A percentile compares a stretch with the other conserved stretches of the same genome.
Evolutionary conservation across 2,797 vertebrate species (phyloP).

Genomic region (Meriones psammophilus): DNA sequence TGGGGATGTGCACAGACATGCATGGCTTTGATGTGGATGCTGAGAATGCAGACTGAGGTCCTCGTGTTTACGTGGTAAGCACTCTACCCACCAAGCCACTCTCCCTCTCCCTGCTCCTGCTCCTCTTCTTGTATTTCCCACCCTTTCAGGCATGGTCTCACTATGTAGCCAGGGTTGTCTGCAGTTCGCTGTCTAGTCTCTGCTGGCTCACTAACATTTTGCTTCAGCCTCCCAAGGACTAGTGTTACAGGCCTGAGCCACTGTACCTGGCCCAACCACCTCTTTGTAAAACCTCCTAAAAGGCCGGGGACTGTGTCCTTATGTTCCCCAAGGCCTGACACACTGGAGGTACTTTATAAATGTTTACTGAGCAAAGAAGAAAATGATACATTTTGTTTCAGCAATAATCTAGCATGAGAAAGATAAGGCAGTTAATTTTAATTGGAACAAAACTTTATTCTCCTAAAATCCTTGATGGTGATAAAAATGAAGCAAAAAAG

Average conservation of each 20-base stretch:
- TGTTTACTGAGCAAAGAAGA: background rate
- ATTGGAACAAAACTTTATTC: constrained; percentile 57
- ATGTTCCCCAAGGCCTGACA: background rate
- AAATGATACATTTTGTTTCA: constrained; percentile 30
- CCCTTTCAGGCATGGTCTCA: background rate
- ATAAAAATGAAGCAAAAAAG: constrained; percentile 55
- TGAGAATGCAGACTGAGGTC: background rate
- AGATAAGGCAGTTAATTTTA: background rate
- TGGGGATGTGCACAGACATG: background rate
- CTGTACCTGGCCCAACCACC: background rate
- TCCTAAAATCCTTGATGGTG: constrained; percentile 63
- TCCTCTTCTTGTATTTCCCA: background rate
- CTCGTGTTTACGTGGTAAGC: background rate
- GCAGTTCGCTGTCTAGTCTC: background rate
- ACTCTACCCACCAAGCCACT: background rate
- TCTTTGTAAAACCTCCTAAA: background rate
- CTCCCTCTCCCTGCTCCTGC: background rate
- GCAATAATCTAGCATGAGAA: constrained; percentile 23
- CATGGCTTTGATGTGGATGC: background rate
- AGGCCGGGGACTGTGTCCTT: too few species aligned
- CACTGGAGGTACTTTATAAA: background rate
- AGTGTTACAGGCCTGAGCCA: background rate
- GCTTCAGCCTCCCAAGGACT: background rate
- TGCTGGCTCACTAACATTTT: background rate
- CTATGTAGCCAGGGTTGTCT: too few species aligned